A percentile compares a stretch with the other conserved stretches of the same genome.
Conservation (phyloP, 1,140 invertebrate species). For the Diachasma alloeum region DNA sequence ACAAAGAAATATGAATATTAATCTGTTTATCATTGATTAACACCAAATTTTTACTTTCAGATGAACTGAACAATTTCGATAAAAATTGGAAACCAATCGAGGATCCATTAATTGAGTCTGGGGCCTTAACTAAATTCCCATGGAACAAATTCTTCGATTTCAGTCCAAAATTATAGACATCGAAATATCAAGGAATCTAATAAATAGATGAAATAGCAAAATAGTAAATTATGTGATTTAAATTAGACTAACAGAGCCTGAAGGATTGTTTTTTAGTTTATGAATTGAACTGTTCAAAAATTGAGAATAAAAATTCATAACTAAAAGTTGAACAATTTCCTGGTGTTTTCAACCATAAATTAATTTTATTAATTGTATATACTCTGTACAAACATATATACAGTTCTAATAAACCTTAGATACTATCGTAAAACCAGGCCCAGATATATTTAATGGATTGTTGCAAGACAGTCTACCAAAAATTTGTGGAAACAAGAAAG, state of each 20-base stretch:
- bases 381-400: constrained; percentile 5
- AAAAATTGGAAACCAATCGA: constrained; percentile 34
- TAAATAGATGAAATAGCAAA: not conserved
- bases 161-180: constrained; percentile 40
- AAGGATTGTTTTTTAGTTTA: no score
- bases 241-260: not conserved
- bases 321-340: not conserved
- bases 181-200: not conserved
- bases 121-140: constrained; percentile 41
- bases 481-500: not conserved
- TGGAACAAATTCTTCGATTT: constrained; percentile 55
- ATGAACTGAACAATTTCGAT: constrained; percentile 42
- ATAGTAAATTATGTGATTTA: constrained; percentile 12
- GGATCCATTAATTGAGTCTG: constrained; percentile 29
- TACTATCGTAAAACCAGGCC: not conserved
- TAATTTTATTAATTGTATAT: constrained; percentile 42
- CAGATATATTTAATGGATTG: not conserved
- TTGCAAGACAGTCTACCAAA: not conserved
- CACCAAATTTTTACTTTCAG: constrained; percentile 43
- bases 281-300: no score
- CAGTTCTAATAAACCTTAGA: constrained; percentile 4
- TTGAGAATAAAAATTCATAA: not conserved
- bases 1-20: no score
- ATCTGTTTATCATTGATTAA: no score
- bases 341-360: constrained; percentile 38